Base-by-base conservation (phyloP, 1,140 invertebrate genomes). In the Tribolium castaneum region DNA sequence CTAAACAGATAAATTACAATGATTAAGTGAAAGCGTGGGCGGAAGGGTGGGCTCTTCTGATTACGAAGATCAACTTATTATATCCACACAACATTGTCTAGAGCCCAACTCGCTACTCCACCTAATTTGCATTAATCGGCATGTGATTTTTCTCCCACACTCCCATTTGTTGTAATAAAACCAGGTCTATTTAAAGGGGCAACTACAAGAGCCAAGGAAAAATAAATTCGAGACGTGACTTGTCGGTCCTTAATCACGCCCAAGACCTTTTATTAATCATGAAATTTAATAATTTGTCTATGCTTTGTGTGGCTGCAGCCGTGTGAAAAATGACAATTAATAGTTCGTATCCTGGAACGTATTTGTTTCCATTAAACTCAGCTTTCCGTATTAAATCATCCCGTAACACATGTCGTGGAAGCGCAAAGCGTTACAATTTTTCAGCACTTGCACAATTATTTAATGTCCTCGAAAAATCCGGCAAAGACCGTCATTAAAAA, bases 1-100 rank as follows among this genome's bases (percentile, higher is more conserved):
- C 59, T 35, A 66, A 66, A 66, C 10, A 66, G 59, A 66, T 66
- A 66, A 66, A 66, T 66, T 66, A 66, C 59, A 66, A 35, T 66
- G 59, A 66, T 66, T 66, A 66, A 66, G 19, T 66, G 59, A 30
- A 25, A 34, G 12, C 6, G 59, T 66, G 59, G 59, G 59, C 16
- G 59, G 25, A 35, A 66, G 59, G 59, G 59, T 66, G 59, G 59
- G 59, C 7, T 52, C 51, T 14, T 12, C 51, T 52, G 51, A 52
- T 52, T 25, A 30, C 22, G 16, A 22, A 19, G 16, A 59, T 59
- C 59, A 35, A 66, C 59, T 22, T 66, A 66, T 66, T 66, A 35
- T 66, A 35, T 9, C 25, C n/a, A 66, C 4, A 59, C 59, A 66
- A 66, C 25, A 66, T 35, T 45, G 39, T 45, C 39, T 45, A 45